Evolutionary conservation across 1,140 invertebrate species (phyloP), one percentile per base, ranked within the genome.

Genomic region (Drosophila melanogaster): DNA sequence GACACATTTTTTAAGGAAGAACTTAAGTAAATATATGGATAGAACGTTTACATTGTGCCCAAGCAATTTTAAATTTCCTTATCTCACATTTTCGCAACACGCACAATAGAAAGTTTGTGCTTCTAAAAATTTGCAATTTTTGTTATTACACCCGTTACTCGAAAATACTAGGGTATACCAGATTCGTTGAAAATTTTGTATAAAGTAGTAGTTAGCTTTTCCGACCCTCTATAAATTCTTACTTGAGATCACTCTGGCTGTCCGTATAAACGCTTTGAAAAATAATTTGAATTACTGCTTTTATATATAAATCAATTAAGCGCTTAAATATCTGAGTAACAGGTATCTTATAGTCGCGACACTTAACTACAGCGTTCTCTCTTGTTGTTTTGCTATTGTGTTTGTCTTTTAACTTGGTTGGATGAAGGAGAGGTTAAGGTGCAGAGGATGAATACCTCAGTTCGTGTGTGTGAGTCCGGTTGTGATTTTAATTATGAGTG

Each of bases 371-470:
- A 10, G 30, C 1, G 30, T 30, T 30, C 7, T 10, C 7, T 46
- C 37, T 54, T 49, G 46, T 70, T 69, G 47, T 56, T 59, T 71
- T 67, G 40, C 4, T 11, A 47, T n/a, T 56, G 24, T 70, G 54
- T 72, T 72, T 72, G 54, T 40, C 50, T 66, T 49, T 57, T 35
- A 1, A 58, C 30, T 47, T 19, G n/a, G 30, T 22, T 24, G 56
- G 19, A 38, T 12, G 41, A 14, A 0, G 43, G 24, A 14, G 19
- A 19, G 40, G n/a, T 4, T n/a, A 38, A 17, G n/a, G 37, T 14
- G 30, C 12, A 2, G 24, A 14, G 15, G 19, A 10, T 3, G 49
- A 22, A 10, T 49, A 17, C 44, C 44, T 24, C 3, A 12, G 30
- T 26, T 38, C 12, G 6, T 61, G 24, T 40, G 35, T 33, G 51